phyloP scores from a whole-genome alignment of 2,797 vertebrate genomes.

The Salmo trutta region DNA sequence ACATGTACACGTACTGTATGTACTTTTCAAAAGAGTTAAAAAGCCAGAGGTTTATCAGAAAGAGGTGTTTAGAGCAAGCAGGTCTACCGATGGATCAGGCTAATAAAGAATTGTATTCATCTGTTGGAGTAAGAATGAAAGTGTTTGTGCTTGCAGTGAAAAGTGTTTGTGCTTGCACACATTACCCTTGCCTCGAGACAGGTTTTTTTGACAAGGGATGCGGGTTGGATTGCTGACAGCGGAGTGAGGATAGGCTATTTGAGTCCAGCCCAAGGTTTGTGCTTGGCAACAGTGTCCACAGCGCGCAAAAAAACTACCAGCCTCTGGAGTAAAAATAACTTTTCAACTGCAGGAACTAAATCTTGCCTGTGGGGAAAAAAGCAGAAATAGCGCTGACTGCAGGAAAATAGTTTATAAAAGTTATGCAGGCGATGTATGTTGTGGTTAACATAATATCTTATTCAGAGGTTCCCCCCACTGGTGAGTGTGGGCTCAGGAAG shows the following conservation, averaged over 20 bases:
- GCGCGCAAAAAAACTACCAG: constrained; percentile 24
- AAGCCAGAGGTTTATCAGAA: constrained; percentile 33
- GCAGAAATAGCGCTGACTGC: constrained; percentile 81
- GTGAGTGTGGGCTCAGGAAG: constrained; percentile 59
- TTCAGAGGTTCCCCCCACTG: constrained; percentile 64
- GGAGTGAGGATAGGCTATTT: constrained; percentile 58
- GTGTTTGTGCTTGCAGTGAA: constrained; percentile 28
- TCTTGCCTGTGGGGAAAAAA: constrained; percentile 56
- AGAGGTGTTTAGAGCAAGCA: constrained; percentile 36
- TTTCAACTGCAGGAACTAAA: constrained; percentile 71
- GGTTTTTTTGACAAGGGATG: constrained; percentile 41
- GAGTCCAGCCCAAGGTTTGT: constrained; percentile 63
- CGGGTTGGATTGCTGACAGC: constrained; percentile 51
- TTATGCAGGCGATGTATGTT: constrained; percentile 70
- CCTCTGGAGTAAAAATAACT: constrained; percentile 70
- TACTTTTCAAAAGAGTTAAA: constrained; percentile 46
- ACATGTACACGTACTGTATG: constrained; percentile 16
- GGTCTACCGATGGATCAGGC: constrained; percentile 35
- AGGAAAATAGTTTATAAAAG: constrained; percentile 82
- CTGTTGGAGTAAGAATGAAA: constrained; percentile 31
- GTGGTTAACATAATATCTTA: constrained; percentile 70
- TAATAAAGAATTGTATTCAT: constrained; percentile 36
- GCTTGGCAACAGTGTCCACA: constrained; percentile 57
- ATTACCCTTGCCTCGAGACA: constrained; percentile 34
- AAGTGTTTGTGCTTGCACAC: constrained; percentile 39